Base-by-base conservation (phyloP, 2,797 vertebrate genomes). In the Phoeniculus purpureus region DNA sequence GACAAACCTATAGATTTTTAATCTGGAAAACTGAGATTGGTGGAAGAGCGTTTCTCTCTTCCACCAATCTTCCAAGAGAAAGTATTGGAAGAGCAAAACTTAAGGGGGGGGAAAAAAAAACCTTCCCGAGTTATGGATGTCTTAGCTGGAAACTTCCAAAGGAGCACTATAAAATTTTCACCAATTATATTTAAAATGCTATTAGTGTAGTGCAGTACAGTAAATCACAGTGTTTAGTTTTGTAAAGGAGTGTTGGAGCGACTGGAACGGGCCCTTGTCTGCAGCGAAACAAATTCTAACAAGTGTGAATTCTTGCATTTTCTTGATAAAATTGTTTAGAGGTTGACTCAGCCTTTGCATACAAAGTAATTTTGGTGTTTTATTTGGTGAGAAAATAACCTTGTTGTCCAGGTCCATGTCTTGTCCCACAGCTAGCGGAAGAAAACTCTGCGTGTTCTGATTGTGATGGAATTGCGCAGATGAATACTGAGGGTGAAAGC, bases 401-500 rank as follows among this genome's bases (percentile, higher is more conserved):
- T 58, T 0, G 1, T 68, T 15, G 9, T 78, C 16, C 60, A 84
- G 71, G 34, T 9, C 50, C 4, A 3, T 62, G 16, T 75, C n/a
- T 80, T 22, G 9, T 55, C 51, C 31, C 22, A 19, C n/a, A 66
- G 3, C 51, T 54, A 48, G 34, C 70, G 55, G 18, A 77, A 5
- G 12, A 85, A 73, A 79, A 78, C 20, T 31, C 72, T 47, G 9
- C 14, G 5, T 75, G 10, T 78, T 81, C 45, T 85, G 13, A 45
- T 80, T 74, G 43, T 50, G 54, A 7, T 25, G 59, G 48, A 82
- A 65, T 56, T 27, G 87, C 84, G 20, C 5, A 75, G 61, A 73
- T 50, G 0, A 47, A 47, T n/a, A 56, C 0, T 81, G 62, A 60
- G 26, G 0, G 0, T 64, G 17, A 52, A 76, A 54, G 37, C 61